Percentiles rank a stretch among this genome's conserved stretches.
Conservation (phyloP, 2,113 vertebrate species). For the Coptodon rendalli region DNA sequence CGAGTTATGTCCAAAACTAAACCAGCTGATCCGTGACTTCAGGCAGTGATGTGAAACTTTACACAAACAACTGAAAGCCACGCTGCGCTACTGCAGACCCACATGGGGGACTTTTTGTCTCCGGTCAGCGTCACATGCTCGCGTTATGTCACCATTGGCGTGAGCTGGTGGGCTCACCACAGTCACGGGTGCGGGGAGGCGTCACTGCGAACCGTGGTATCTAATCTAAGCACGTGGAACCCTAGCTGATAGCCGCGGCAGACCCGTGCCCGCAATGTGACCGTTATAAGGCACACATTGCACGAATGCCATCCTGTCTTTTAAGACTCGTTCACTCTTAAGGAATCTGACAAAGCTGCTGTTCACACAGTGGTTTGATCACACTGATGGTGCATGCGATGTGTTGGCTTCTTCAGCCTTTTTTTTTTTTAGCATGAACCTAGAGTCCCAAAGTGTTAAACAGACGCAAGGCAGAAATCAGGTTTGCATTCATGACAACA, state of each 20-base stretch:
- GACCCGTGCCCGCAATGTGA: background rate
- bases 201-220: background rate
- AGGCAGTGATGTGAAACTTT: background rate
- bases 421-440: background rate
- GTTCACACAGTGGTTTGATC: background rate
- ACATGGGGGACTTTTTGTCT: background rate
- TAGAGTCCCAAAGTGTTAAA: background rate
- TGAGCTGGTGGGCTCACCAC: background rate
- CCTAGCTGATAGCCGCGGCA: background rate
- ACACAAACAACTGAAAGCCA: background rate
- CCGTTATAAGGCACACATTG: background rate
- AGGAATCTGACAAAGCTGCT: background rate
- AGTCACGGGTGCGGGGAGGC: background rate
- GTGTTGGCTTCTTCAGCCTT: fast-evolving
- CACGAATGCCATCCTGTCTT: background rate
- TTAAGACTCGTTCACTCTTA: background rate
- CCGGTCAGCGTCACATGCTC: background rate
- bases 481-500: background rate
- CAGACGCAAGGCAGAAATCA: background rate
- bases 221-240: background rate
- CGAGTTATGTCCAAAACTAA: background rate
- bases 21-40: background rate
- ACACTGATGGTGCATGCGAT: background rate
- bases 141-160: background rate
- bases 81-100: background rate